Conservation (phyloP, 2,888 invertebrate species). For the Drosophila siamana region DNA sequence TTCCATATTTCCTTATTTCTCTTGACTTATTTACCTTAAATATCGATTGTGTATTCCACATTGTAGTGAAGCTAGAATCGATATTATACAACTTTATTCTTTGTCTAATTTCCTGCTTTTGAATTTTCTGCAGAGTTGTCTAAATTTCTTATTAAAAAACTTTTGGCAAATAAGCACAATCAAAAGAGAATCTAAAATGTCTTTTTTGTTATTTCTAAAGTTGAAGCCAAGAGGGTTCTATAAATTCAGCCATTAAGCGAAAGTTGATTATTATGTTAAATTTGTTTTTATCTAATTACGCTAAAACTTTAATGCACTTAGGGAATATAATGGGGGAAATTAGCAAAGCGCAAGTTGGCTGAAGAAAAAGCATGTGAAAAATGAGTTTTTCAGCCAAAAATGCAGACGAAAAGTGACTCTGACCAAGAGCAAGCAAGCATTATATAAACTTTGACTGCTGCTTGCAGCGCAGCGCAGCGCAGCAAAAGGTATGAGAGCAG, state of each 20-base stretch:
- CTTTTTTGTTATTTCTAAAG: background rate
- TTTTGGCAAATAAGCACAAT: background rate
- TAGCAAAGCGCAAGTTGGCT: conserved; percentile 1
- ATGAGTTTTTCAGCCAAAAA: conserved; percentile 7
- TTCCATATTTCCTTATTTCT: too few species aligned
- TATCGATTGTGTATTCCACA: too few species aligned
- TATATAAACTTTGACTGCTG: conserved; percentile 13
- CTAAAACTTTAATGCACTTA: background rate
- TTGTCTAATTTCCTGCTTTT: too few species aligned
- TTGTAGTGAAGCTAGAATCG: too few species aligned
- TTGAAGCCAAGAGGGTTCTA: background rate
- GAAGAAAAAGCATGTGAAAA: conserved; percentile 9
- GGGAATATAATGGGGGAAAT: background rate
- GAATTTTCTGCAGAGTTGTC: too few species aligned
- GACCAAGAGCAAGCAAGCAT: too few species aligned
- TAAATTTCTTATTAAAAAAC: too few species aligned
- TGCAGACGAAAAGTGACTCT: background rate
- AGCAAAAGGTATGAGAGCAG: conserved; percentile 9
- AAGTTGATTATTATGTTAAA: conserved; percentile 1
- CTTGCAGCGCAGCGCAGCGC: background rate
- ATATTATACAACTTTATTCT: too few species aligned
- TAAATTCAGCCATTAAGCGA: background rate
- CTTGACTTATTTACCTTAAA: too few species aligned
- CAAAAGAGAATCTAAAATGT: background rate
- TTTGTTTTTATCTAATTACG: background rate